phyloP scores from a whole-genome alignment of 2,797 vertebrate genomes.

The Lates japonicus region DNA sequence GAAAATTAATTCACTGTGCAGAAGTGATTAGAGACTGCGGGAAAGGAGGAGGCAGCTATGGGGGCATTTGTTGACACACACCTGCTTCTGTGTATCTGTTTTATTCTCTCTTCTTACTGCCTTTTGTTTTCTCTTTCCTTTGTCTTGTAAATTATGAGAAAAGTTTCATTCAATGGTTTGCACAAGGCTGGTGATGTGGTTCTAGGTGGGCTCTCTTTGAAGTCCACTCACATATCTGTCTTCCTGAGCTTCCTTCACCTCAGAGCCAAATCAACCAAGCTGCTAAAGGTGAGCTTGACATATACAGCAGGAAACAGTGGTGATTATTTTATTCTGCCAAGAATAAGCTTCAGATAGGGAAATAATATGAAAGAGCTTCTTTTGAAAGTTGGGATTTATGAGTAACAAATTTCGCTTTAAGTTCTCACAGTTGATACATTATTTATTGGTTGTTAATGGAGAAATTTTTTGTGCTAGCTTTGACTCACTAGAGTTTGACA shows the following conservation, averaged over 20 bases:
- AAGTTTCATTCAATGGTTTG: conserved; percentile 45
- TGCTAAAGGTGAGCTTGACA: conserved; percentile 56
- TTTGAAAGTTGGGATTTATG: background rate
- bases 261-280: conserved; percentile 73
- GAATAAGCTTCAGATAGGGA: background rate
- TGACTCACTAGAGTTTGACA: conserved; percentile 68
- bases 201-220: conserved; percentile 81
- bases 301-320: background rate
- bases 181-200: conserved; percentile 48
- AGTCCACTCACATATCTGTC: conserved; percentile 70
- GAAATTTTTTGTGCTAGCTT: conserved; percentile 61
- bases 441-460: background rate
- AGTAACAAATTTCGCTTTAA: background rate
- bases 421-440: background rate
- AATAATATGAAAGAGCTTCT: background rate
- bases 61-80: background rate
- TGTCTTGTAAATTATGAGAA: conserved; percentile 28
- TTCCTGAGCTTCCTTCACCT: conserved; percentile 75
- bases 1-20: conserved; percentile 25
- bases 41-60: conserved; percentile 30
- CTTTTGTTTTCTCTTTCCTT: background rate
- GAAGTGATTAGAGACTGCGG: background rate
- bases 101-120: background rate
- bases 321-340: background rate
- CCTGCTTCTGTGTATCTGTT: background rate